These are phyloP conservation scores for Gallinago paraguaiae DNA, from an alignment of 2,113 vertebrate species.

Conservation along the genomic window DNA sequence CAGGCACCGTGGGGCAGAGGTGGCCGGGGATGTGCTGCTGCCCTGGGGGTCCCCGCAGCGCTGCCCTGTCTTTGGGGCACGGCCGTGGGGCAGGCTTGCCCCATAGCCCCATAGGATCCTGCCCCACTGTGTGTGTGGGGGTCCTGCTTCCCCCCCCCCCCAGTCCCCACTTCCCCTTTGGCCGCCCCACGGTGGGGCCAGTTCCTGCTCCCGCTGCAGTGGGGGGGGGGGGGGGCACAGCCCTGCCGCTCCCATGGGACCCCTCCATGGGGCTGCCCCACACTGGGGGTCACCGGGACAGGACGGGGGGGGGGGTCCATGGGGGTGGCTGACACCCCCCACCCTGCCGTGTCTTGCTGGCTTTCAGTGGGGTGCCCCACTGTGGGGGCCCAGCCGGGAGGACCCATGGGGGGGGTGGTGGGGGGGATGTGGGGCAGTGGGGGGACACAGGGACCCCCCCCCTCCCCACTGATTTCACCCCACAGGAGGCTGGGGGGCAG, in stretches of 20 bases:
- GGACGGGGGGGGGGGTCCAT: too few relatives aligned
- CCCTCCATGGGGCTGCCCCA: not conserved
- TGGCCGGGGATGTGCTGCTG: too few relatives aligned
- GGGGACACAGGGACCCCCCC: too few relatives aligned
- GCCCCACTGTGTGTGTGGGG: not conserved
- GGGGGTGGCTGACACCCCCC: too few relatives aligned
- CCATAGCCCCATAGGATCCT: not conserved
- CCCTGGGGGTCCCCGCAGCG: too few relatives aligned
- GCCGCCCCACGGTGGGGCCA: not conserved
- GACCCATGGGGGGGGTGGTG: not conserved
- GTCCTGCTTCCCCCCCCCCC: not conserved
- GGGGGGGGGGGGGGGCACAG: too few relatives aligned
- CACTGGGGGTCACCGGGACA: not conserved
- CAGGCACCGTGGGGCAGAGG: not conserved
- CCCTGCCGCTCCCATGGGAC: not conserved
- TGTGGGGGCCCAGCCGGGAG: rapidly evolving
- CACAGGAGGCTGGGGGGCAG: not conserved
- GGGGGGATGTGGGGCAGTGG: not conserved
- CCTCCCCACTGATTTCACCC: not conserved
- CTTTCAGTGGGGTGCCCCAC: not conserved
- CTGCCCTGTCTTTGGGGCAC: not conserved
- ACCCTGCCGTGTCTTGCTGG: rapidly evolving
- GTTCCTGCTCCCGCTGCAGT: not conserved
- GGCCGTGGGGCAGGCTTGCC: not conserved
- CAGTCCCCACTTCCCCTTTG: not conserved